Evolutionary conservation across 30 jellyfish, hydroid and myxozoan species (phyloP).

Genomic region (Nemopilema nomurai): DNA sequence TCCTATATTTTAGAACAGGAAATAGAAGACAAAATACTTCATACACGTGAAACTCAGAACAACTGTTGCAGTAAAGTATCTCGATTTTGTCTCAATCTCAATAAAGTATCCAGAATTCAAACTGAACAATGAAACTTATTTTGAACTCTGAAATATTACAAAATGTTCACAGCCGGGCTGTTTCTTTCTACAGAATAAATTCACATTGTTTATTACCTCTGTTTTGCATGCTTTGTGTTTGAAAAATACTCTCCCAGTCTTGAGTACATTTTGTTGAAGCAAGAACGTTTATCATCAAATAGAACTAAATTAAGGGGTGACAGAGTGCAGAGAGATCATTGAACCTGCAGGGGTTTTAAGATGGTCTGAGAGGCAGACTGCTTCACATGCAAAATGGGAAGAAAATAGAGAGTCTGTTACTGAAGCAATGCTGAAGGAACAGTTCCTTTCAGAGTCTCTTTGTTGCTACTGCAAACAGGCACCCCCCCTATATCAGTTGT

Average conservation of each 20-base stretch:
- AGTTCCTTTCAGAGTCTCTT: not conserved
- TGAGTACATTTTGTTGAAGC: not conserved
- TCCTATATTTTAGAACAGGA: not conserved
- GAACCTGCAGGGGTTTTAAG: not conserved
- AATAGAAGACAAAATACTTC: not conserved
- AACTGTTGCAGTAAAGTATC: not conserved
- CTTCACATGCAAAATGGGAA: conserved; percentile 19
- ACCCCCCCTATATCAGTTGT: not conserved
- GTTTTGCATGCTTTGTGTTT: not conserved
- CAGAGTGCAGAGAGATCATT: not conserved
- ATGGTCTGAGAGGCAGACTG: not conserved
- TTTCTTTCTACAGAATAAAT: not conserved
- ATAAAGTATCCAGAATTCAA: not conserved
- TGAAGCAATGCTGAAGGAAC: conserved; percentile 18
- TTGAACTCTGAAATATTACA: not conserved
- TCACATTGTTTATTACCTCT: not conserved
- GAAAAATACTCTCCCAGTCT: not conserved
- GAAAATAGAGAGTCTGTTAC: conserved; percentile 2
- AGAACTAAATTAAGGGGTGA: not conserved
- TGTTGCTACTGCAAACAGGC: conserved; percentile 2
- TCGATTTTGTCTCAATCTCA: not conserved
- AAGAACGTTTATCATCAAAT: not conserved
- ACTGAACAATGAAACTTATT: not conserved
- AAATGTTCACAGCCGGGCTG: not conserved
- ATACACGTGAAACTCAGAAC: not conserved